Evolutionary conservation across 2,888 invertebrate genomes (phyloP).

Genomic region (Phasia obesa): DNA sequence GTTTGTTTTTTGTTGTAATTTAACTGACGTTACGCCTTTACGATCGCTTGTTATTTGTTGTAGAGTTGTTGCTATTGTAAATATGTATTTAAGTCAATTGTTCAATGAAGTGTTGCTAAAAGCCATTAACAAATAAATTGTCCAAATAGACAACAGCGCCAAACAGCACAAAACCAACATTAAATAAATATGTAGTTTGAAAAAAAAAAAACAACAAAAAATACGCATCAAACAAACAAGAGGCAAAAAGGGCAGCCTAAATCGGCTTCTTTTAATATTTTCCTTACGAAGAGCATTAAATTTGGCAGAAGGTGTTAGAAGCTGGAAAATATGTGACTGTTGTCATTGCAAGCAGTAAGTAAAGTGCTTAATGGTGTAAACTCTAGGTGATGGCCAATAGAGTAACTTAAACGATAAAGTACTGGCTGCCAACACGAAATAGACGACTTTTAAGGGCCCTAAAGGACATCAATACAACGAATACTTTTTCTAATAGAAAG

Average conservation of each 20-base stretch:
- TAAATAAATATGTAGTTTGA: constrained; percentile 1
- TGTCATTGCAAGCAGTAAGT: constrained; percentile 17
- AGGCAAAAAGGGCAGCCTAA: background rate
- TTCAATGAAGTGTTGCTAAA: constrained; percentile 67
- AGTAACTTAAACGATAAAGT: constrained; percentile 16
- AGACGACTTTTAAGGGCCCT: background rate
- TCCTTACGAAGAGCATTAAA: background rate
- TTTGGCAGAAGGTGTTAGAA: constrained; percentile 23
- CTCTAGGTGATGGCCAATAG: constrained; percentile 19
- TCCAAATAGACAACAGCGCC: constrained; percentile 53
- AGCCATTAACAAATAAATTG: constrained; percentile 71
- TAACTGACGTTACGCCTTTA: constrained; percentile 52
- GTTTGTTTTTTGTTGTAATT: constrained; percentile 11
- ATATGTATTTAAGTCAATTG: constrained; percentile 66
- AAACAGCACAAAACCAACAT: constrained; percentile 29
- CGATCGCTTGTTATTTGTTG: constrained; percentile 22
- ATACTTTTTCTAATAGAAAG: no score
- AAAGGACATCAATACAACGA: background rate
- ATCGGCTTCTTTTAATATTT: constrained; percentile 23
- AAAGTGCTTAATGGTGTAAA: constrained; percentile 66
- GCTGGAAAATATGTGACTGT: constrained; percentile 34
- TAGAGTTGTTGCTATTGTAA: constrained; percentile 34
- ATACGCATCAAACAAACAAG: constrained; percentile 39
- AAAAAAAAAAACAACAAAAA: no score
- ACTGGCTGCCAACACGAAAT: background rate